These are phyloP conservation scores for Peromyscus eremicus DNA, from an alignment of 2,797 vertebrate genomes.

Conservation along the genomic window DNA sequence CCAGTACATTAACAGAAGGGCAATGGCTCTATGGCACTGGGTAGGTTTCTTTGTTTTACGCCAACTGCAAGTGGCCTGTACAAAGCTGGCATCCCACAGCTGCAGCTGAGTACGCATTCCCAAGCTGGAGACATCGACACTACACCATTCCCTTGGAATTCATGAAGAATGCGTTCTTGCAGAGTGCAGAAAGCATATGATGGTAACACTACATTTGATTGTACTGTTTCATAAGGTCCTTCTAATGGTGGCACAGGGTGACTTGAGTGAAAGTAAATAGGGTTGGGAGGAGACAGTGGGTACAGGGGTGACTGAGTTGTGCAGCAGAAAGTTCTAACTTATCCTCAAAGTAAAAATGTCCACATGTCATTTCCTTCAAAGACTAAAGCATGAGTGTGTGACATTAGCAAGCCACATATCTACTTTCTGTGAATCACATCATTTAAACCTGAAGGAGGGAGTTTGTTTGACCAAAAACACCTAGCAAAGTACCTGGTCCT, in stretches of 20 bases:
- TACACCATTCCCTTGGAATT: background rate
- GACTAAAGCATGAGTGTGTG: background rate
- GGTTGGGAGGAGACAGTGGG: background rate
- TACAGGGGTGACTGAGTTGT: fast-evolving
- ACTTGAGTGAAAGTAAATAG: background rate
- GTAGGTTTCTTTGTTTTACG: background rate
- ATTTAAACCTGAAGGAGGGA: background rate
- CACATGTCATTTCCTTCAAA: background rate
- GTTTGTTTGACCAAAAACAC: background rate
- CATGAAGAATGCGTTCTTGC: background rate
- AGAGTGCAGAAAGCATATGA: background rate
- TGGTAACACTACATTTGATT: background rate
- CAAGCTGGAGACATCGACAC: background rate
- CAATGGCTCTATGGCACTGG: background rate
- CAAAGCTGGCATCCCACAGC: background rate
- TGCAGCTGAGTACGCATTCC: no score
- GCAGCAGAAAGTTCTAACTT: background rate
- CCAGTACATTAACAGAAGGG: background rate
- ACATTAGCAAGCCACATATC: fast-evolving
- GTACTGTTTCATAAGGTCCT: background rate
- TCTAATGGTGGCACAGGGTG: background rate
- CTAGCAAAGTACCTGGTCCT: background rate
- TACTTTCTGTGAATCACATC: background rate
- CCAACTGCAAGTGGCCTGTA: background rate
- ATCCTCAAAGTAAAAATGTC: background rate